Evolutionary conservation across 2,797 vertebrate genomes (phyloP), one percentile per base, ranked within the genome.

Genomic region (Halcyon badia): DNA sequence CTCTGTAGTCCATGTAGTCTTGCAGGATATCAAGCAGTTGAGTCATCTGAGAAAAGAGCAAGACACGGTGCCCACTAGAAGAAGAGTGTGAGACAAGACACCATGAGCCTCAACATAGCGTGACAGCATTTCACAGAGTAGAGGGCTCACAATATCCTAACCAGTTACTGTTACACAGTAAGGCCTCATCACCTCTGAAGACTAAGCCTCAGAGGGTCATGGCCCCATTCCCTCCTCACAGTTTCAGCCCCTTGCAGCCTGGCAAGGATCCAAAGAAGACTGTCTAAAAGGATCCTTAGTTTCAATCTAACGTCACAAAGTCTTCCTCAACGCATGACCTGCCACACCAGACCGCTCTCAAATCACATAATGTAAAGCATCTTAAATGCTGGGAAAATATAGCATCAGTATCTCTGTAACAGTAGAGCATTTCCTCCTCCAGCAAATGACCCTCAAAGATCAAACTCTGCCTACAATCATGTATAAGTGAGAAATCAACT

Each of bases 41-140:
- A 30, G 99, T 99, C 99, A 99, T 99, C 68, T 99, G 99, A 82
- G 99, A 99, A 97, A 99, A 99, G 92, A 99, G 97, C 94, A 99
- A 98, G 93, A 99, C 97, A 54, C 98, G 98, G 90, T 99, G 99
- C 87, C 99, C 99, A 69, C 99, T 99, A 96, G 28, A 97, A 87
- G 61, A 75, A 94, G 68, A 95, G 84, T 10, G 6, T 5, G 76
- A 93, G 58, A 83, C 13, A 30, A 93, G 58, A 83, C 13, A 30
- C 25, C 13, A 33, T 61, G 19, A 84, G 24, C 30, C 56, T 88
- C 33, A 76, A 37, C 4, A 46, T 9, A 30, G 10, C 44, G 37
- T 20, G 70, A 54, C 37, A 95, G 62, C 20, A 41, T 66, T 80
- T 88, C 58, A 75, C 20, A 54, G 57, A 15, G 2, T 7, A 70